These are phyloP conservation scores for Tetrapedia diversipes DNA, from an alignment of 2,888 invertebrate genomes.

Conservation along the genomic window DNA sequence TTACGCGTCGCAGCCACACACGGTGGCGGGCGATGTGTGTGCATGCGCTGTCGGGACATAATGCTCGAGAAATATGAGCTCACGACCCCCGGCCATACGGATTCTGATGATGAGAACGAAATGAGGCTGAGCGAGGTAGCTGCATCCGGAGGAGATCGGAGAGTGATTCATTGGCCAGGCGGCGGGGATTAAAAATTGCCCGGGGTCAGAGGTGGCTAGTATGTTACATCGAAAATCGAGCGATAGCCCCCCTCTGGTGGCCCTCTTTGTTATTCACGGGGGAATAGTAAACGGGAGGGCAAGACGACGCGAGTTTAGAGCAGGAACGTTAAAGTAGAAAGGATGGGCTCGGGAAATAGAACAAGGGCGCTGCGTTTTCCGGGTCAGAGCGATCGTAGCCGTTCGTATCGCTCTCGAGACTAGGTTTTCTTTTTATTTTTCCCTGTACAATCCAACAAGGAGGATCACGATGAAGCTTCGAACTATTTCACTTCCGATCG, in stretches of 20 bases:
- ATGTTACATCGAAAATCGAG: constrained; percentile 56
- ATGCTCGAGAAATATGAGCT: constrained; percentile 77
- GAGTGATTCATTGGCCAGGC: constrained; percentile 56
- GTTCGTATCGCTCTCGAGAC: too few relatives aligned
- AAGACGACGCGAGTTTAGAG: not conserved
- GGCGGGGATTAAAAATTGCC: constrained; percentile 58
- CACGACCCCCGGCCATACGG: constrained; percentile 73
- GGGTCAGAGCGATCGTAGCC: too few relatives aligned
- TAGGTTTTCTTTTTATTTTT: too few relatives aligned
- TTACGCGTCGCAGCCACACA: constrained; percentile 64
- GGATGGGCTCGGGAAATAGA: too few relatives aligned
- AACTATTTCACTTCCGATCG: too few relatives aligned
- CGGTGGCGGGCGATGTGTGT: constrained; percentile 60
- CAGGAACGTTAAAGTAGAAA: not conserved
- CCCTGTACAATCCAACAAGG: too few relatives aligned
- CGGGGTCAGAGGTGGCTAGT: constrained; percentile 54
- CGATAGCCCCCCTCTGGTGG: constrained; percentile 32
- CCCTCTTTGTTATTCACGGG: constrained; percentile 13
- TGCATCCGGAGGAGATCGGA: constrained; percentile 57
- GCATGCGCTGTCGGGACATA: constrained; percentile 69
- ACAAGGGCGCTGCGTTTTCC: too few relatives aligned
- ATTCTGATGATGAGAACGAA: constrained; percentile 71
- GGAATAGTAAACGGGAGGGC: constrained; percentile 7
- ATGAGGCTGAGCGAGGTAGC: constrained; percentile 64
- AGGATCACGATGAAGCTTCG: too few relatives aligned